Evolutionary conservation across 2,888 invertebrate species (phyloP).

Genomic region (Calephelis perditalis): DNA sequence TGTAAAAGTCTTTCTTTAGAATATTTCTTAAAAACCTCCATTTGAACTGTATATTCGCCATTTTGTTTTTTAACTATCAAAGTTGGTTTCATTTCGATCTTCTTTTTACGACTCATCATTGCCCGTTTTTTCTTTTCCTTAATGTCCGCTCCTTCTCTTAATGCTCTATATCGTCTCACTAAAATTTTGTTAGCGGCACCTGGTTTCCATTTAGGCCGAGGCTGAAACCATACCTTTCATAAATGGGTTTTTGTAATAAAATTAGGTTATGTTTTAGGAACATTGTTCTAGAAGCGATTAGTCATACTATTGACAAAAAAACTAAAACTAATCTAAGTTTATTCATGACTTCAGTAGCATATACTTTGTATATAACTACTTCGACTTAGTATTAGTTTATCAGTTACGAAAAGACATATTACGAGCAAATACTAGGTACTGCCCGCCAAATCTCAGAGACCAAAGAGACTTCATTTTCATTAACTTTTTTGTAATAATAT

Average conservation of each 20-base stretch:
- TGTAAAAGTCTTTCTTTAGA: slow-evolving; percentile 59
- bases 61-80: slow-evolving; percentile 55
- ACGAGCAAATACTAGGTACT: too few relatives aligned
- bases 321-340: too few relatives aligned
- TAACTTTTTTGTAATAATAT: too few relatives aligned
- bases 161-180: slow-evolving; percentile 53
- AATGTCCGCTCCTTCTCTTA: slow-evolving; percentile 54
- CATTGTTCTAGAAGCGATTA: too few relatives aligned
- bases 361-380: too few relatives aligned
- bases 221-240: slow-evolving; percentile 36
- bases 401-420: too few relatives aligned
- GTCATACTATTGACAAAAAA: too few relatives aligned
- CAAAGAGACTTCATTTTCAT: too few relatives aligned
- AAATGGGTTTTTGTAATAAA: not conserved
- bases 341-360: too few relatives aligned
- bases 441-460: too few relatives aligned
- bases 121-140: slow-evolving; percentile 65
- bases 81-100: slow-evolving; percentile 61
- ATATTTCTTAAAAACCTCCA: slow-evolving; percentile 69
- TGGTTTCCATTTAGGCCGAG: slow-evolving; percentile 64
- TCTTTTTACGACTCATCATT: slow-evolving; percentile 58
- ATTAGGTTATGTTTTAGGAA: not conserved
- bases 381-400: too few relatives aligned
- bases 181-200: slow-evolving; percentile 61
- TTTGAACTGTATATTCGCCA: slow-evolving; percentile 63